Conservation (phyloP, 2,113 vertebrate species). For the Eidolon helvum region DNA sequence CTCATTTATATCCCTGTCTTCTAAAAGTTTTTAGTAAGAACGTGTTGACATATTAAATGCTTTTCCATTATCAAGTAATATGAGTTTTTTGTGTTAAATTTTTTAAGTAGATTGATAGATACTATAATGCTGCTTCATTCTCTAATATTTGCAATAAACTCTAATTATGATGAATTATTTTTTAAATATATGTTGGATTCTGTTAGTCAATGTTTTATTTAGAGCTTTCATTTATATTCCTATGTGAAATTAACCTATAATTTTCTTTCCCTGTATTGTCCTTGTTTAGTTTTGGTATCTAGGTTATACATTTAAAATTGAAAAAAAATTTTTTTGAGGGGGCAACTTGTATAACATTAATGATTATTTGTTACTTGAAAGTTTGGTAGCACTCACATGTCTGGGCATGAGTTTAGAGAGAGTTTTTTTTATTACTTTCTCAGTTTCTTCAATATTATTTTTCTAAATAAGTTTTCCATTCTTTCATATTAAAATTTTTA, state of each 20-base stretch:
- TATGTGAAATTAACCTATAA: neutral
- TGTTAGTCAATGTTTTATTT: constrained; percentile 3
- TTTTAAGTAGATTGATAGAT: neutral
- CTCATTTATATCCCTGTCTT: neutral
- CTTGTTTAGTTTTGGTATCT: neutral
- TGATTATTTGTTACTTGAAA: neutral
- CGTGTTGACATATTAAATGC: neutral
- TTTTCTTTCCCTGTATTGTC: neutral
- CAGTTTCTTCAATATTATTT: neutral
- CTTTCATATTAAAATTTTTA: neutral
- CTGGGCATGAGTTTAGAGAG: neutral
- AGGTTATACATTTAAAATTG: neutral
- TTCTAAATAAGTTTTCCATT: neutral
- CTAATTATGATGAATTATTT: neutral
- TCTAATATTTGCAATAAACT: neutral
- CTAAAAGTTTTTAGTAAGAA: neutral
- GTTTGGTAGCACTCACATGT: neutral
- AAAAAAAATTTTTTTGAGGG: neutral
- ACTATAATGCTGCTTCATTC: neutral
- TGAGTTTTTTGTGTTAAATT: neutral
- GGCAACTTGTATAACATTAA: neutral
- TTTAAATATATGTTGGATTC: neutral
- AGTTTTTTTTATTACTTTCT: neutral
- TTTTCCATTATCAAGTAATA: neutral
- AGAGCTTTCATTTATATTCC: neutral